A percentile compares a stretch with the other conserved stretches of the same genome.
These are phyloP conservation scores for Cyclura pinguis DNA, from an alignment of 2,797 vertebrate genomes.

Conservation along the genomic window DNA sequence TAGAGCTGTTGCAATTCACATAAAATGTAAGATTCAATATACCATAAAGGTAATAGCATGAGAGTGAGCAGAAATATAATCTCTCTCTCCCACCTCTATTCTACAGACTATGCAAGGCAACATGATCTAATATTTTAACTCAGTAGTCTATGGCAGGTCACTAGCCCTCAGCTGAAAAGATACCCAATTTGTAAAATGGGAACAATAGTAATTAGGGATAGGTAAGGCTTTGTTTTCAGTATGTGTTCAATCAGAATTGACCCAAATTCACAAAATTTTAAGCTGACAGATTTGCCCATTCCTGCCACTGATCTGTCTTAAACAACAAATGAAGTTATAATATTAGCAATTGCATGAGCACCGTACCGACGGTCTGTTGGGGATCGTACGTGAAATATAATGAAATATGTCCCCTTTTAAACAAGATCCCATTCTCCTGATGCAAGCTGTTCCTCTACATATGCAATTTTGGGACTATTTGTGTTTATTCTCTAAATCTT, in stretches of 20 bases:
- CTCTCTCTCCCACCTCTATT: neutral
- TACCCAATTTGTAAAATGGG: neutral
- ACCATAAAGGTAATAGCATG: neutral
- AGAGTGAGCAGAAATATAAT: constrained; percentile 38
- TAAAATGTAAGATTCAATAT: constrained; percentile 31
- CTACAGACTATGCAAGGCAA: neutral
- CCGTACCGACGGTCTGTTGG: neutral
- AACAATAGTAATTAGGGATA: neutral
- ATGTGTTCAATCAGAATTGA: too few species aligned
- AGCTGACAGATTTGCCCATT: neutral
- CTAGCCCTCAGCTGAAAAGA: neutral
- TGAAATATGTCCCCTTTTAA: constrained; percentile 5
- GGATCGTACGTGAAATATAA: neutral
- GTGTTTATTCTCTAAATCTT: neutral
- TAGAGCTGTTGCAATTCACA: neutral
- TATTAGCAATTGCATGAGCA: neutral
- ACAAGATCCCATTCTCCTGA: neutral
- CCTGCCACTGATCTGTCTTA: too few species aligned
- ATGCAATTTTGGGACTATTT: neutral
- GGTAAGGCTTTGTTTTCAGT: too few species aligned
- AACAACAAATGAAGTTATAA: neutral
- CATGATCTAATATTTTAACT: neutral
- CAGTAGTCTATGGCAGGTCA: neutral
- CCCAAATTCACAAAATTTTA: too few species aligned
- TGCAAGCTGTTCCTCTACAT: neutral